These are phyloP conservation scores for Chelonoidis abingdonii DNA, from an alignment of 2,113 vertebrate species.

Conservation along the genomic window DNA sequence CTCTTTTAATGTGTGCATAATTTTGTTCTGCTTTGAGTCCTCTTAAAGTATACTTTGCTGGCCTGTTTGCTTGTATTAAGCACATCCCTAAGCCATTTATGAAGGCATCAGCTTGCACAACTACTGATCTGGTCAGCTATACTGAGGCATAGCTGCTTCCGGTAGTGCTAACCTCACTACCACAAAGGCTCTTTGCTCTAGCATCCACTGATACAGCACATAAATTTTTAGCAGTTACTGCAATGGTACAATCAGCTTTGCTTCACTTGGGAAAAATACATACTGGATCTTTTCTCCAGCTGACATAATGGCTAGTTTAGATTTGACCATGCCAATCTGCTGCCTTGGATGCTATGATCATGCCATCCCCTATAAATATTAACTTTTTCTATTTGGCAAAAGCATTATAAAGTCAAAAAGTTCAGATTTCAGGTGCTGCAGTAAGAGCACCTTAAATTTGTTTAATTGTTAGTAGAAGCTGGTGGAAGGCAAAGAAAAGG, in stretches of 20 bases:
- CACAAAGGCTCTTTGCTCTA: background rate
- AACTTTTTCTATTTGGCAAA: background rate
- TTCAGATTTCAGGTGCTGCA: background rate
- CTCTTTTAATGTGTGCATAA: background rate
- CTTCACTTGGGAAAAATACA: background rate
- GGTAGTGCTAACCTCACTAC: background rate
- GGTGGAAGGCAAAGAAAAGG: background rate
- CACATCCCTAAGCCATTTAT: background rate
- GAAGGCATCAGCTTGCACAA: background rate
- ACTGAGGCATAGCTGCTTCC: background rate
- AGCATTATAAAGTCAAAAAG: background rate
- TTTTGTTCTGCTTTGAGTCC: background rate
- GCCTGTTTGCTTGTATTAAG: background rate
- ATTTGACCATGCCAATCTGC: background rate
- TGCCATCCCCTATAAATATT: background rate
- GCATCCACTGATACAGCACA: background rate
- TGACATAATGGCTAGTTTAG: background rate
- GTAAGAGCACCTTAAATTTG: background rate
- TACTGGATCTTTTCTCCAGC: accelerated
- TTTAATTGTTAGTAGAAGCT: background rate
- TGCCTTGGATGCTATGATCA: background rate
- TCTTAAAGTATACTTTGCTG: background rate
- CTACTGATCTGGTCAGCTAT: background rate
- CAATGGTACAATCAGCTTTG: background rate
- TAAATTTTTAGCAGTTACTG: background rate